These are phyloP conservation scores for Lipophrys pholis DNA, from an alignment of 2,113 vertebrate genomes.

Conservation along the genomic window DNA sequence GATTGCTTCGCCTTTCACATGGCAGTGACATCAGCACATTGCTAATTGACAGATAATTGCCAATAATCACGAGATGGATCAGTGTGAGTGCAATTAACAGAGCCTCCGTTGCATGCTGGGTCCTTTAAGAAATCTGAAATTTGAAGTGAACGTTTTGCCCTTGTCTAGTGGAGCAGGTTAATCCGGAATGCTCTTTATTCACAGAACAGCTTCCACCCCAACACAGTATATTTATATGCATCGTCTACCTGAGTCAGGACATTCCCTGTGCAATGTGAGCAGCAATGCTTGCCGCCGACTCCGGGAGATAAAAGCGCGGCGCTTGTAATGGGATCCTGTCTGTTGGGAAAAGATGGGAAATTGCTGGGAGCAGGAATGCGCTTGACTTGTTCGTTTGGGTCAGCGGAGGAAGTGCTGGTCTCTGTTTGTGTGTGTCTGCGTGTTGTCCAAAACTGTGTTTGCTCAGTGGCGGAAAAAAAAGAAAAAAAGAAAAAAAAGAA, in stretches of 20 bases:
- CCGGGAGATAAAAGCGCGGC: conserved; percentile 57
- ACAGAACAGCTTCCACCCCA: background rate
- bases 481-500: conserved; percentile 79
- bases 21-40: conserved; percentile 74
- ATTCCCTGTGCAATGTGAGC: conserved; percentile 15
- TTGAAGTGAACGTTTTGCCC: conserved; percentile 10
- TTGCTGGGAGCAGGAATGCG: conserved; percentile 72
- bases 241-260: conserved; percentile 12
- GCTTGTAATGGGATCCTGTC: conserved; percentile 74
- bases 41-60: conserved; percentile 78
- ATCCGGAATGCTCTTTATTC: conserved; percentile 19
- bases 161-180: conserved; percentile 19
- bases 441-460: conserved; percentile 60
- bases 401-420: conserved; percentile 65
- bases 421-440: conserved; percentile 32
- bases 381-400: conserved; percentile 73
- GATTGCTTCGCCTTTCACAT: conserved; percentile 74
- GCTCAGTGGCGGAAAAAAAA: conserved; percentile 61
- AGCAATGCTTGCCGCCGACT: conserved; percentile 45
- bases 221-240: background rate
- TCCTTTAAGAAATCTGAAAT: conserved; percentile 35
- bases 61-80: conserved; percentile 72
- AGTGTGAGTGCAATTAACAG: conserved; percentile 59
- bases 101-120: conserved; percentile 3
- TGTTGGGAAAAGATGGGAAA: conserved; percentile 72